Conservation (phyloP, 2,113 vertebrate genomes). For the Nothobranchius kuhntae region DNA sequence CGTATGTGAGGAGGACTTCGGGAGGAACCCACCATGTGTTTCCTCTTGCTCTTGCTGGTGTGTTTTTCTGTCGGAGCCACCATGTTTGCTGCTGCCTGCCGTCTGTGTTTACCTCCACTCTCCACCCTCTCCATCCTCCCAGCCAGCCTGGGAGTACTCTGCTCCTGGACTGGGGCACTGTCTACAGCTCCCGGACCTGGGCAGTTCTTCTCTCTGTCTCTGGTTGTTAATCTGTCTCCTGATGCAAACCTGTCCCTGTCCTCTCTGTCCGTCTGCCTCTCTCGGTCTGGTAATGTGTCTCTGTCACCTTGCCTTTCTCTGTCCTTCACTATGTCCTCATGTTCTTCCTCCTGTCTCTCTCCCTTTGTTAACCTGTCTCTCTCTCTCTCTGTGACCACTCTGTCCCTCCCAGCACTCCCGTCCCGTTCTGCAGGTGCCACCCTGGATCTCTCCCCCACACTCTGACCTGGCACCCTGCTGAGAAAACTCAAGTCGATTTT, state of each 20-base stretch:
- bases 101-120: conserved; percentile 81
- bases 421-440: conserved; percentile 35
- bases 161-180: conserved; percentile 49
- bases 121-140: conserved; percentile 77
- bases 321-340: conserved; percentile 50
- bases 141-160: conserved; percentile 68
- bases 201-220: conserved; percentile 60
- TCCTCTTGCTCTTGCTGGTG: conserved; percentile 88
- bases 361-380: conserved; percentile 46
- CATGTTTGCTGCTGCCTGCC: conserved; percentile 76
- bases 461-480: conserved; percentile 85
- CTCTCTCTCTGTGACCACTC: conserved; percentile 45
- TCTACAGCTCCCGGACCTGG: conserved; percentile 48
- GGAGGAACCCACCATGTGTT: conserved; percentile 87
- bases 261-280: conserved; percentile 52
- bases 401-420: conserved; percentile 36
- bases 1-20: background rate
- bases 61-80: conserved; percentile 80
- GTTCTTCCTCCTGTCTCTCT: conserved; percentile 56
- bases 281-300: conserved; percentile 51
- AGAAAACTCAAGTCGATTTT: conserved; percentile 91
- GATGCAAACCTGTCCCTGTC: conserved; percentile 47
- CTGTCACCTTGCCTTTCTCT: conserved; percentile 53
- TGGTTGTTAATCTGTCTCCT: conserved; percentile 26
- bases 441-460: conserved; percentile 48